A percentile compares a stretch with the other conserved stretches of the same genome.
These are phyloP conservation scores for Sisyra terminalis DNA, from an alignment of 2,888 invertebrate genomes.

Conservation along the genomic window DNA sequence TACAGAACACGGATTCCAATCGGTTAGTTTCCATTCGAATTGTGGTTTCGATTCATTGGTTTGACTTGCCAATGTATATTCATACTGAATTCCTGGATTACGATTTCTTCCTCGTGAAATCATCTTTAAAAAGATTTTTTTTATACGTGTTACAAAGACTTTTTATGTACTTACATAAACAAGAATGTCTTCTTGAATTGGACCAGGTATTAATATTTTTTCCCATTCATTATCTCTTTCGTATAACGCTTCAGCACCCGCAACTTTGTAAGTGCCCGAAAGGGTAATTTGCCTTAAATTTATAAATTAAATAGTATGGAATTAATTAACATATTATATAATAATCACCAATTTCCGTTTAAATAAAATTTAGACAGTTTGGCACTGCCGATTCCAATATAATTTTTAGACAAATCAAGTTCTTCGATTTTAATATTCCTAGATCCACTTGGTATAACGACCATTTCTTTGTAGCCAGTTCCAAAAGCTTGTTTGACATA, in stretches of 20 bases:
- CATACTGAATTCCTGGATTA: constrained; percentile 69
- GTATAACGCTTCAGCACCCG: constrained; percentile 64
- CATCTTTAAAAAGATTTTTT: constrained; percentile 29
- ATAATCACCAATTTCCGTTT: constrained; percentile 54
- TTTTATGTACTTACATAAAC: constrained; percentile 47
- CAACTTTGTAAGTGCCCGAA: constrained; percentile 69
- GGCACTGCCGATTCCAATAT: constrained; percentile 59
- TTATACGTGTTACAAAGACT: neutral
- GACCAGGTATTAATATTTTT: constrained; percentile 65
- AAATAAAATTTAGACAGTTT: constrained; percentile 55
- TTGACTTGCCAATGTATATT: constrained; percentile 58
- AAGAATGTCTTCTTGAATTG: constrained; percentile 61
- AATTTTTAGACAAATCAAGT: constrained; percentile 57
- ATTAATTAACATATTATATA: constrained; percentile 8
- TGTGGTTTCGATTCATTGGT: constrained; percentile 37
- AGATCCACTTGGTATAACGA: constrained; percentile 38
- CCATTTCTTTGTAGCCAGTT: constrained; percentile 33
- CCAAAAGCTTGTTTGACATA: constrained; percentile 31
- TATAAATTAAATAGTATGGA: constrained; percentile 1
- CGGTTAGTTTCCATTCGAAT: constrained; percentile 58
- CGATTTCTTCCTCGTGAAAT: constrained; percentile 54
- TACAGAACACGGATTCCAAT: constrained; percentile 65
- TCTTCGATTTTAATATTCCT: constrained; percentile 44
- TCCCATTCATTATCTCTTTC: constrained; percentile 64
- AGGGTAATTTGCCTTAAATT: constrained; percentile 42